Conservation (phyloP, 2,888 invertebrate species). For the Dynastes grantii region DNA sequence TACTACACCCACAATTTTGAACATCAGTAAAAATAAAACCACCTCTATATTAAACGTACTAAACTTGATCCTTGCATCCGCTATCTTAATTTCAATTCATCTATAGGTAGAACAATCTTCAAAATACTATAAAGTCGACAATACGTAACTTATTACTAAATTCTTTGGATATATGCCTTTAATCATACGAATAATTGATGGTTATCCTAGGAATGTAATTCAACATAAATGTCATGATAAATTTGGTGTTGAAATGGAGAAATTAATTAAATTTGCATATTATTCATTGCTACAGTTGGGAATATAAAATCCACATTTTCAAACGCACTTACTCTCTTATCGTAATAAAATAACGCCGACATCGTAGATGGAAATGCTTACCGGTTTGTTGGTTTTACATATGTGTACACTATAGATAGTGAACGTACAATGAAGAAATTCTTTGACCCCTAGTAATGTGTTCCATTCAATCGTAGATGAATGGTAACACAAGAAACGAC, state of each 20-base stretch:
- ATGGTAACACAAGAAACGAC: slow-evolving; percentile 28
- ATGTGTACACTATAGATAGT: not conserved
- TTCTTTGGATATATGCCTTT: too few species aligned
- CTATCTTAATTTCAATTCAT: too few species aligned
- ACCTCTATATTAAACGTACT: too few species aligned
- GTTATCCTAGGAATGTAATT: too few species aligned
- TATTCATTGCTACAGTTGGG: not conserved
- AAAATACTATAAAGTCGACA: too few species aligned
- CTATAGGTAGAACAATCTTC: too few species aligned
- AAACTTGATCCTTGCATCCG: too few species aligned
- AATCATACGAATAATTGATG: too few species aligned
- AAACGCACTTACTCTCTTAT: not conserved
- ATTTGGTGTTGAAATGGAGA: not conserved
- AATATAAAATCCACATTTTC: not conserved
- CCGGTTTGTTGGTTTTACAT: not conserved
- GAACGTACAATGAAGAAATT: slow-evolving; percentile 7
- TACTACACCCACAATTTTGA: too few species aligned
- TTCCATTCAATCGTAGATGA: slow-evolving; percentile 29
- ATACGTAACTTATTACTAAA: too few species aligned
- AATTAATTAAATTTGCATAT: not conserved
- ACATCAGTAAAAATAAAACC: too few species aligned
- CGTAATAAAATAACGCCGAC: not conserved
- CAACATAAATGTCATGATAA: too few species aligned
- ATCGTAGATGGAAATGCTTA: not conserved
- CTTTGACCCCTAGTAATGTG: slow-evolving; percentile 35